Conservation (phyloP, 2,888 invertebrate species). For the Alloplasta piceator region DNA sequence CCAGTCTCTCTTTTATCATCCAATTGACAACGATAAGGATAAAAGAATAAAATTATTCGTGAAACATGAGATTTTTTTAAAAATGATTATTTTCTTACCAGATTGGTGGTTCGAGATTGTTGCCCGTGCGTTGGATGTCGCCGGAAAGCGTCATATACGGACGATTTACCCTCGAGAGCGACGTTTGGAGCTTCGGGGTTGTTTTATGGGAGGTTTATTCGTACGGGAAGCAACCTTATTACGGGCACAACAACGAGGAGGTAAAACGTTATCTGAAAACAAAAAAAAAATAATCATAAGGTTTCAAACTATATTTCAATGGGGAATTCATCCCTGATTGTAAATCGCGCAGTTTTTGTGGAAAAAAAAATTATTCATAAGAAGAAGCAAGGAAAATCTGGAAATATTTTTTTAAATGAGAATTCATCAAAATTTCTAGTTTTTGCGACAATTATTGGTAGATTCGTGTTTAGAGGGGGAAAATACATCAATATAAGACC, state of each 20-base stretch:
- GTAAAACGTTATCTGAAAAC: constrained; percentile 75
- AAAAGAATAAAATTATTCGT: neutral
- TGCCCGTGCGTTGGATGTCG: constrained; percentile 98
- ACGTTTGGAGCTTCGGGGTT: constrained; percentile 97
- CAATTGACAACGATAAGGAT: neutral
- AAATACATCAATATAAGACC: too few species aligned
- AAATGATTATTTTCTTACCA: constrained; percentile 69
- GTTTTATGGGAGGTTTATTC: constrained; percentile 97
- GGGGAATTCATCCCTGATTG: too few species aligned
- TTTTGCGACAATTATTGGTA: too few species aligned
- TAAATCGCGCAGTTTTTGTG: too few species aligned
- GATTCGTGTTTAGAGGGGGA: too few species aligned
- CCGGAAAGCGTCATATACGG: constrained; percentile 96
- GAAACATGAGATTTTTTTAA: constrained; percentile 11
- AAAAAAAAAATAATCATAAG: neutral
- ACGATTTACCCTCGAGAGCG: constrained; percentile 94
- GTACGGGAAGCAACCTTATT: constrained; percentile 96
- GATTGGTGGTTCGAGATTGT: constrained; percentile 91
- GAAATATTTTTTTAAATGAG: too few species aligned
- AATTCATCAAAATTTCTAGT: too few species aligned
- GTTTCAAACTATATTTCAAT: too few species aligned
- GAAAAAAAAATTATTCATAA: too few species aligned
- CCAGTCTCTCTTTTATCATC: too few species aligned
- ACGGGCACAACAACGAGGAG: constrained; percentile 95
- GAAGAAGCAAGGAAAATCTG: too few species aligned